A percentile compares a stretch with the other conserved stretches of the same genome.
Conservation (phyloP, 1,140 invertebrate species). For the Lasioglossum albipes region DNA sequence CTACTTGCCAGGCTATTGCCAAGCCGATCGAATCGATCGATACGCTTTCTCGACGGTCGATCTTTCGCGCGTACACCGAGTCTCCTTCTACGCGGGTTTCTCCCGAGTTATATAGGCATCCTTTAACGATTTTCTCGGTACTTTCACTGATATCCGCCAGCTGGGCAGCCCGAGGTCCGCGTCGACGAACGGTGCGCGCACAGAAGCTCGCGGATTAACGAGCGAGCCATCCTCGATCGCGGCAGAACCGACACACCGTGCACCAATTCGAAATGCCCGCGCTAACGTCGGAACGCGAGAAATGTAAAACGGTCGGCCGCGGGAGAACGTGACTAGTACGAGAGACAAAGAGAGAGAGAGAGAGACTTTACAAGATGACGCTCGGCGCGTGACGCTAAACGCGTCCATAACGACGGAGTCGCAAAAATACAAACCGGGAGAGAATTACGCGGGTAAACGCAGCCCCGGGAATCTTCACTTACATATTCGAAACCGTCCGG, state of each 20-base stretch:
- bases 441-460: background rate
- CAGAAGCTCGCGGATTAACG: constrained; percentile 3
- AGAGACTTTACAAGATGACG: background rate
- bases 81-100: constrained; percentile 42
- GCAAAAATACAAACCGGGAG: background rate
- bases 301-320: constrained; percentile 23
- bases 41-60: constrained; percentile 60
- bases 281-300: background rate
- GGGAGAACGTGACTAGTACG: constrained; percentile 3
- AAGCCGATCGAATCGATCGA: constrained; percentile 53
- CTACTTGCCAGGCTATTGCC: background rate
- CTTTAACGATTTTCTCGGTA: constrained; percentile 49
- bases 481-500: background rate
- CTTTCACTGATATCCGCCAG: constrained; percentile 46
- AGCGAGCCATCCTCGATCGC: background rate
- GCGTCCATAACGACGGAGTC: background rate
- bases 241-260: too few relatives aligned
- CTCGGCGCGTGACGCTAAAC: background rate
- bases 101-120: constrained; percentile 26
- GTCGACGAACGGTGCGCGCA: constrained; percentile 2
- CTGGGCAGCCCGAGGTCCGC: background rate
- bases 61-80: constrained; percentile 15
- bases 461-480: background rate
- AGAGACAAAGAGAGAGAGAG: background rate
- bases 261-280: background rate